phyloP scores from a whole-genome alignment of 2,113 vertebrate species.

The Oryzias woworae region DNA sequence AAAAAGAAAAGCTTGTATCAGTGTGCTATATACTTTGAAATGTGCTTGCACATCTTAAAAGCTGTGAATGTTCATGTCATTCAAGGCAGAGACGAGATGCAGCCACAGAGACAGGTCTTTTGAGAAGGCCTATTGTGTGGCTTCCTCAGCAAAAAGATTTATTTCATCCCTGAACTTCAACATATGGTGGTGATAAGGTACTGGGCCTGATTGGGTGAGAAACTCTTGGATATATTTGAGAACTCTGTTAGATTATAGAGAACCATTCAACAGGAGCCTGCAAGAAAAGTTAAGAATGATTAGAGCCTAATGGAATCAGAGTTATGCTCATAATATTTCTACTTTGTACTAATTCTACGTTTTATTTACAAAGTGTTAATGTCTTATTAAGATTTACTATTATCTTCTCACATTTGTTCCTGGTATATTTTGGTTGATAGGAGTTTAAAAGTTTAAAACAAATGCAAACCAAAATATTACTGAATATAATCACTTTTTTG shows the following conservation, averaged over 20 bases:
- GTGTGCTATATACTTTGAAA: slow-evolving; percentile 16
- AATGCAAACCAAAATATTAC: too few relatives aligned
- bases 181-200: slow-evolving; percentile 47
- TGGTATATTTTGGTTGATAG: too few relatives aligned
- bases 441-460: too few relatives aligned
- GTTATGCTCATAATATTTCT: too few relatives aligned
- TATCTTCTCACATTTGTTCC: too few relatives aligned
- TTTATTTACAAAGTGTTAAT: too few relatives aligned
- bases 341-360: too few relatives aligned
- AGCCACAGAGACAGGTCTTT: slow-evolving; percentile 29
- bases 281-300: slow-evolving; percentile 1
- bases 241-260: neutral
- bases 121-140: slow-evolving; percentile 50
- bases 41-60: slow-evolving; percentile 13
- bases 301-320: too few relatives aligned
- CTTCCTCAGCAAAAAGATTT: slow-evolving; percentile 53
- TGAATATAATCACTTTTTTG: too few relatives aligned
- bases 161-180: slow-evolving; percentile 35
- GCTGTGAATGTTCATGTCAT: slow-evolving; percentile 19
- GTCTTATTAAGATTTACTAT: too few relatives aligned
- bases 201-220: slow-evolving; percentile 5
- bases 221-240: slow-evolving; percentile 4
- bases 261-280: slow-evolving; percentile 28
- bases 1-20: neutral
- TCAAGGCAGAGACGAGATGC: slow-evolving; percentile 14